Evolutionary conservation across 2,888 invertebrate species (phyloP).

Genomic region (Acheta domesticus): DNA sequence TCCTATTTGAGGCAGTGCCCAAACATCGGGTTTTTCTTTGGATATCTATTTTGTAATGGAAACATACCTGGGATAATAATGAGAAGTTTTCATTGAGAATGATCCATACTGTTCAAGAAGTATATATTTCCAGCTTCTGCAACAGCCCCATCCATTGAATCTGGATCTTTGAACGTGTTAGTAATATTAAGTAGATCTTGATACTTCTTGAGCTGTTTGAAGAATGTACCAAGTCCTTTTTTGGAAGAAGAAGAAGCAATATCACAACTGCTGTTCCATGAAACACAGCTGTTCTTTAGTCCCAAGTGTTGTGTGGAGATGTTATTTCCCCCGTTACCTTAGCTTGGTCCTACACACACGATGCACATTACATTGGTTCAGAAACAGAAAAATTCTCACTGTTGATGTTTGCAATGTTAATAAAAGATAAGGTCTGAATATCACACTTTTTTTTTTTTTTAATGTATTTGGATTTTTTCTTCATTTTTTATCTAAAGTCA

Average conservation of each 20-base stretch:
- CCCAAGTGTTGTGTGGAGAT: not conserved
- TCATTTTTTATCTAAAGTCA: no score
- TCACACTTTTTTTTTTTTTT: no score
- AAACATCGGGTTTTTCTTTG: no score
- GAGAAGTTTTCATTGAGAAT: not conserved
- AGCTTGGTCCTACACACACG: not conserved
- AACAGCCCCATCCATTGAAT: not conserved
- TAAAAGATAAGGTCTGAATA: no score
- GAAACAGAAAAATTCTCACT: no score
- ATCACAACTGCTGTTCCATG: not conserved
- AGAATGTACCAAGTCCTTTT: not conserved
- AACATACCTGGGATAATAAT: constrained; percentile 19
- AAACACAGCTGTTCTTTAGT: not conserved
- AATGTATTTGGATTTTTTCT: no score
- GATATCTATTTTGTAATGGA: not conserved
- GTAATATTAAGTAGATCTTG: not conserved
- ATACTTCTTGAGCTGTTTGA: constrained; percentile 18
- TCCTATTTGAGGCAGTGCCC: no score
- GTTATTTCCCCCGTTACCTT: constrained; percentile 5
- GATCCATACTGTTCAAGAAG: constrained; percentile 2
- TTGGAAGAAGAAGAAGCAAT: not conserved
- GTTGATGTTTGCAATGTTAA: no score
- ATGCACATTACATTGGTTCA: not conserved
- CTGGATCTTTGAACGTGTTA: constrained; percentile 2
- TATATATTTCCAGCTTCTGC: constrained; percentile 19